These are phyloP conservation scores for Chiroxiphia lanceolata DNA, from an alignment of 2,797 vertebrate species.

Conservation along the genomic window DNA sequence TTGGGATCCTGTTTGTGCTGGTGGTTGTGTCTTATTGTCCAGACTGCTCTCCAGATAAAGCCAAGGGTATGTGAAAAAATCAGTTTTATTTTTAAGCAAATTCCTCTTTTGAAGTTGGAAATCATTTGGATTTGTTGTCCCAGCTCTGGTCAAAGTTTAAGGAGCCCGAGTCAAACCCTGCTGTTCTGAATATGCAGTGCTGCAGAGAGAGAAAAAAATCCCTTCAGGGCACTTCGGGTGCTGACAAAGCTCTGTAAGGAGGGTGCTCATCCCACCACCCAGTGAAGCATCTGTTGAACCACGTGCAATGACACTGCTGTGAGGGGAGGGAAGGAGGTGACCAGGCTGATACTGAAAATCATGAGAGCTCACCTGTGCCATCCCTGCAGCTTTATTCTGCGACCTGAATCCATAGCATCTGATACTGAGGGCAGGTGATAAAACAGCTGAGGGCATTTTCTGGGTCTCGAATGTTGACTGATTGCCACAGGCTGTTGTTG, in stretches of 20 bases:
- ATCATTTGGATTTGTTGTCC: not conserved
- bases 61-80: slow-evolving; percentile 48
- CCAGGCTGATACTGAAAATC: not conserved
- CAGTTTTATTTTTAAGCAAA: not conserved
- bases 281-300: not conserved
- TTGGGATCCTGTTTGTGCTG: slow-evolving; percentile 33
- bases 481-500: not conserved
- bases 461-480: not conserved
- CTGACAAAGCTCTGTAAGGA: not conserved
- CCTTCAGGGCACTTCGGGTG: not conserved
- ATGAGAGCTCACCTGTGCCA: not conserved
- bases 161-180: not conserved
- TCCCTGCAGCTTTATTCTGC: not conserved
- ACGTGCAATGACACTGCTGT: not conserved
- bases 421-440: not conserved
- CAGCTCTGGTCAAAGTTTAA: not conserved
- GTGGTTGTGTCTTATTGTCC: slow-evolving; percentile 32
- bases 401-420: not conserved
- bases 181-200: not conserved
- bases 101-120: slow-evolving; percentile 3
- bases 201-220: not conserved
- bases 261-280: not conserved
- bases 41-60: slow-evolving; percentile 39
- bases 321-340: not conserved
- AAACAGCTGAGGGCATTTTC: not conserved